Conservation (phyloP, 2,888 invertebrate species). For the Caenorhabditis wallacei region DNA sequence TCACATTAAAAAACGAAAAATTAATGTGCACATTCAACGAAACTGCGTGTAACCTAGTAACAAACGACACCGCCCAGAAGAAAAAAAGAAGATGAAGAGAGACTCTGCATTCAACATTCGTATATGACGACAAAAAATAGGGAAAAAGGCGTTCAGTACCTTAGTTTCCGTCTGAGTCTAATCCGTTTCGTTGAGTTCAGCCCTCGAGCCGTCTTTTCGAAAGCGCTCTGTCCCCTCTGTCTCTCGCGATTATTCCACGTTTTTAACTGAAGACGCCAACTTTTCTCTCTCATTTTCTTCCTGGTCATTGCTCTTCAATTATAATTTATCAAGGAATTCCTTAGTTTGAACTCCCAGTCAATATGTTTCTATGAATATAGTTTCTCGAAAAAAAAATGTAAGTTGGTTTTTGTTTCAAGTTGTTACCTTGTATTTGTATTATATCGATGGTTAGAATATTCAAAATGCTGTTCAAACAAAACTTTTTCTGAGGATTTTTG, state of each 20-base stretch:
- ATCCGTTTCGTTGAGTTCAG: constrained; percentile 40
- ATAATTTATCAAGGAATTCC: constrained; percentile 7
- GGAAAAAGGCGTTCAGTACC: constrained; percentile 25
- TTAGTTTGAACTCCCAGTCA: too few relatives aligned
- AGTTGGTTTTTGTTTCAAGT: too few relatives aligned
- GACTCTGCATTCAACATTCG: constrained; percentile 10
- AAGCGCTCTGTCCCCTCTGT: constrained; percentile 27
- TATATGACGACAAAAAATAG: neutral
- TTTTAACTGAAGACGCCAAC: constrained; percentile 33
- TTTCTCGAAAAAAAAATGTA: too few relatives aligned
- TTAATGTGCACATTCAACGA: neutral
- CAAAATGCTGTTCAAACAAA: neutral
- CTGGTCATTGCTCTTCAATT: constrained; percentile 8
- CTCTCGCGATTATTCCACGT: constrained; percentile 46
- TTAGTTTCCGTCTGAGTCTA: constrained; percentile 32
- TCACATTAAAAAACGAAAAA: constrained; percentile 2
- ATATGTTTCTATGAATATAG: neutral
- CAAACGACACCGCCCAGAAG: constrained; percentile 4
- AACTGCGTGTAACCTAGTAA: constrained; percentile 45
- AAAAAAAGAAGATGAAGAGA: neutral
- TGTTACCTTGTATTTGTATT: too few relatives aligned
- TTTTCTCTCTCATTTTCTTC: constrained; percentile 25
- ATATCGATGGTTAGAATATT: too few relatives aligned
- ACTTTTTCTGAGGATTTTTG: neutral
- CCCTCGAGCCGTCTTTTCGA: constrained; percentile 37